Evolutionary conservation across 2,113 vertebrate species (phyloP), one percentile per base, ranked within the genome.

Genomic region (Perca schrenkii): DNA sequence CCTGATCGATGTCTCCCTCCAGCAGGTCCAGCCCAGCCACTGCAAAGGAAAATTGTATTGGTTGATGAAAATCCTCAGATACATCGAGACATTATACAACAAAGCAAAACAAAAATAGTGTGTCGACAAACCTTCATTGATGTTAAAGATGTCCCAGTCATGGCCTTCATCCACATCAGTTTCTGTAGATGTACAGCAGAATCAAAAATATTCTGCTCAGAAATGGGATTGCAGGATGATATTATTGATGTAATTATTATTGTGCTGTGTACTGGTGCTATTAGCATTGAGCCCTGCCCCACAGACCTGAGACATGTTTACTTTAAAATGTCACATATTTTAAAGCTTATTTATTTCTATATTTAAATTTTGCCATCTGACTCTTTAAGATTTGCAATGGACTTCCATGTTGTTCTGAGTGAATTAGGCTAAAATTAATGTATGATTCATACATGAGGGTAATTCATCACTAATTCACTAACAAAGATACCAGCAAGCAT

Each of bases 1-100:
- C 81, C 57, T 93, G 80, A 67, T 64, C 90, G 65, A 98, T 97
- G 84, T 98, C 97, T 81, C 97, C 98, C 69, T 99, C 96, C 87
- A 96, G 92, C 90, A 98, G 94, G 66, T 97, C 89, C 77, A 97
- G 89, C 25, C 95, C 95, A 77, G 96, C 92, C 77, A 79, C 97
- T 97, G 63, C 25, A 94, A 90, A 14, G 79, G 8, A 54, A 87
- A 54, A 83, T 80, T 52, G 11, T 73, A 2, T 22, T 83, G 22
- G 22, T 16, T 8, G 13, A 25, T 65, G 0, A 58, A 75, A 76
- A 19, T 36, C n/a, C 6, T 74, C 8, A 74, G 36, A 62, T 19
- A 56, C 0, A 25, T 2, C 3, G 19, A 78, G 7, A 47, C 7
- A 21, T 22, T 28, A 46, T 21, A 11, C 21, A 62, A 67, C 4